These are phyloP conservation scores for Gallinago solitaria DNA, from an alignment of 2,797 vertebrate genomes.

Conservation along the genomic window DNA sequence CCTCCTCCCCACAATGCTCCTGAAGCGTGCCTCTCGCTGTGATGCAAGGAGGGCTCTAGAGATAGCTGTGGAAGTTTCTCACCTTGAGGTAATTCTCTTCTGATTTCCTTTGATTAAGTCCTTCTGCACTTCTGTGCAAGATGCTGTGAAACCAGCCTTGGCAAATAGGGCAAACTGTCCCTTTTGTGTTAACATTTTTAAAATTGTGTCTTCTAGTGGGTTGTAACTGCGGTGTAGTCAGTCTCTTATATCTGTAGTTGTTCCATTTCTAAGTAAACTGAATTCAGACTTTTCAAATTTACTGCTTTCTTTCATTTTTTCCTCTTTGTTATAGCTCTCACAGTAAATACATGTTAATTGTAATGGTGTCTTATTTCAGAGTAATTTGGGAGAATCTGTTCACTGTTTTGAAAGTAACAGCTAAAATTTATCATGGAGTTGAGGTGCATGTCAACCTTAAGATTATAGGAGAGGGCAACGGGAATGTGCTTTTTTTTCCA, in stretches of 20 bases:
- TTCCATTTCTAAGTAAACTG: background rate
- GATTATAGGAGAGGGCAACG: background rate
- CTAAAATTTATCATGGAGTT: background rate
- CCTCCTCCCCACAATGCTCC: background rate
- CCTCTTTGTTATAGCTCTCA: background rate
- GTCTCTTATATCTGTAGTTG: background rate
- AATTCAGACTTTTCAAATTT: background rate
- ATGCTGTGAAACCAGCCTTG: background rate
- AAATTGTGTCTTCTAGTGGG: background rate
- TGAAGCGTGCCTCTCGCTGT: background rate
- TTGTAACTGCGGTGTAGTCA: background rate
- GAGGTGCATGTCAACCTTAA: background rate
- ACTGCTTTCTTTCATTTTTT: background rate
- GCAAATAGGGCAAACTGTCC: background rate
- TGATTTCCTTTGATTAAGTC: background rate
- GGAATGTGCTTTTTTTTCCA: background rate
- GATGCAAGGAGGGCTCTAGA: slow-evolving; percentile 18
- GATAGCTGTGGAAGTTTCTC: background rate
- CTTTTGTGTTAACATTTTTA: background rate
- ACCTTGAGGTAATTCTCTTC: background rate
- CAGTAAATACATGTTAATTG: background rate
- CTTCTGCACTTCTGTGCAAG: background rate
- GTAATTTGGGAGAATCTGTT: background rate
- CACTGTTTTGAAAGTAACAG: background rate
- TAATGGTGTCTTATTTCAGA: background rate